phyloP scores from a whole-genome alignment of 2,888 invertebrate species.

The Megaustenia siamemsis region DNA sequence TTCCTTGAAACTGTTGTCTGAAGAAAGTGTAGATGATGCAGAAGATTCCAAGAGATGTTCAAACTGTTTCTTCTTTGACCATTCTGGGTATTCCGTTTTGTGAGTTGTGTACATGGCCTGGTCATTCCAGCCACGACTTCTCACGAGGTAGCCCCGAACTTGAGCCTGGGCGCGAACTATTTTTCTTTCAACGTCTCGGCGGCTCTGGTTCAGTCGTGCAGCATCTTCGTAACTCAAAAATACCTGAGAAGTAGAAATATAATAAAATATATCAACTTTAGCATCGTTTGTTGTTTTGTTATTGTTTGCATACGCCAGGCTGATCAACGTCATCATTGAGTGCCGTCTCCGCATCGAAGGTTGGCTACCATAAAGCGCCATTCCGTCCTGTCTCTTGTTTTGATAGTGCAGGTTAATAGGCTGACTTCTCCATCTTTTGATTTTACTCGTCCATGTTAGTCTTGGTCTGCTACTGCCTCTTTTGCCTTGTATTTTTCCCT shows the following conservation, averaged over 20 bases:
- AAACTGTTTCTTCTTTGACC: constrained; percentile 20
- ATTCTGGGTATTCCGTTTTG: background rate
- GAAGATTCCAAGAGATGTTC: constrained; percentile 7
- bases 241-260: constrained; percentile 23
- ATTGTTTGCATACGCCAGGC: too few species aligned
- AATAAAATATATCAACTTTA: background rate
- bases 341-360: too few species aligned
- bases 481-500: too few species aligned
- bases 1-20: background rate
- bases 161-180: constrained; percentile 58
- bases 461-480: too few species aligned
- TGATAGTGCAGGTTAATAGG: too few species aligned
- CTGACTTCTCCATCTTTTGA: too few species aligned
- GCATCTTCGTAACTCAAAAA: constrained; percentile 56
- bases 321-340: too few species aligned
- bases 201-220: constrained; percentile 56
- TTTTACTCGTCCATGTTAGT: too few species aligned
- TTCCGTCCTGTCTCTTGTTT: too few species aligned
- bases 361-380: too few species aligned
- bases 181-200: constrained; percentile 56
- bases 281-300: too few species aligned
- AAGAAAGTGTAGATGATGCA: constrained; percentile 26
- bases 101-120: background rate
- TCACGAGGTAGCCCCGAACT: constrained; percentile 60
- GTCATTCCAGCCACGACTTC: constrained; percentile 43